Evolutionary conservation across 2,113 vertebrate genomes (phyloP).

Genomic region (Notothenia rossii): DNA sequence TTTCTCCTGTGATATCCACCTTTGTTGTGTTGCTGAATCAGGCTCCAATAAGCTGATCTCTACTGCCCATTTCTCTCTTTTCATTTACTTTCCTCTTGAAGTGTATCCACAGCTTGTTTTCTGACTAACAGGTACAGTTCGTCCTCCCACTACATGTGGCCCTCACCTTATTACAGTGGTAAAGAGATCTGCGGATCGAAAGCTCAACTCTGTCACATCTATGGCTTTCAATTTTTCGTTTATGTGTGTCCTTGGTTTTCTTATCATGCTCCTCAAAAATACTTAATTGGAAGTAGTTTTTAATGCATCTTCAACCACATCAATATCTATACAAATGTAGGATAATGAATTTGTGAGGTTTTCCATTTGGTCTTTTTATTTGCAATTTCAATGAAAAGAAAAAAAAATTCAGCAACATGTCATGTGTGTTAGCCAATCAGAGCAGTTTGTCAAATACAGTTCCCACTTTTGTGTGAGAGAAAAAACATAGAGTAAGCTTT

Average conservation of each 20-base stretch:
- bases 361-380: too few species aligned
- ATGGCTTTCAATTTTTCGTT: neutral
- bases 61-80: neutral
- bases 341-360: too few species aligned
- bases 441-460: neutral
- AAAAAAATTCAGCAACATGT: neutral
- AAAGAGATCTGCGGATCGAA: neutral
- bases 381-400: too few species aligned
- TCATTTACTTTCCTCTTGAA: neutral
- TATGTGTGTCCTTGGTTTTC: too few species aligned
- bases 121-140: neutral
- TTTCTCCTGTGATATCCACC: neutral
- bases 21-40: conserved; percentile 27
- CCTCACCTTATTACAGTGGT: neutral
- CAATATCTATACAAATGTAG: too few species aligned
- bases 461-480: neutral
- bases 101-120: neutral
- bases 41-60: conserved; percentile 35
- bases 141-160: neutral
- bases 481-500: neutral
- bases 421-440: neutral
- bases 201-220: neutral
- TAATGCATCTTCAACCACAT: too few species aligned
- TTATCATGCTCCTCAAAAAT: too few species aligned
- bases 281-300: too few species aligned